These are phyloP conservation scores for Acanthoscelides obtectus DNA, from an alignment of 2,888 invertebrate species.

Conservation along the genomic window DNA sequence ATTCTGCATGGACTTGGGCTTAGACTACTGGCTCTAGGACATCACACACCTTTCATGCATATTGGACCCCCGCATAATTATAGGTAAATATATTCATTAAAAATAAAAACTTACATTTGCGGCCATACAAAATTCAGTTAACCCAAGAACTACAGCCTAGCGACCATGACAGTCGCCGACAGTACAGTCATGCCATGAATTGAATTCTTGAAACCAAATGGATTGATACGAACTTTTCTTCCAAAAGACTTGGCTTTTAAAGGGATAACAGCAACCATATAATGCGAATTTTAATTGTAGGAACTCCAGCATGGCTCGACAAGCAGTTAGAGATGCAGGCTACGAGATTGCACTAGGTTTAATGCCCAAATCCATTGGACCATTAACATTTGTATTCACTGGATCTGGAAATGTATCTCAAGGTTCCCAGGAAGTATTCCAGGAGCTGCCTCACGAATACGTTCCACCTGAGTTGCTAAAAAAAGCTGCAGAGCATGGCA, in stretches of 20 bases:
- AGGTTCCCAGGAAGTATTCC: slow-evolving; percentile 86
- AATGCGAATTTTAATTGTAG: slow-evolving; percentile 50
- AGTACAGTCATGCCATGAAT: background rate
- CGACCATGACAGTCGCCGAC: too few relatives aligned
- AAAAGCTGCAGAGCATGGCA: slow-evolving; percentile 95
- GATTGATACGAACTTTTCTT: too few relatives aligned
- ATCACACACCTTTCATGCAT: slow-evolving; percentile 99
- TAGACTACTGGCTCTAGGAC: slow-evolving; percentile 88
- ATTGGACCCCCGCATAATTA: slow-evolving; percentile 98
- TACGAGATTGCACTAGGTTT: slow-evolving; percentile 93
- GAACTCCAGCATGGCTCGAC: slow-evolving; percentile 95
- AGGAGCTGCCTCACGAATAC: slow-evolving; percentile 95
- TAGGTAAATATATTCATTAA: slow-evolving; percentile 19
- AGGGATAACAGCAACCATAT: too few relatives aligned
- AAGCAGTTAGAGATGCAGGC: slow-evolving; percentile 97
- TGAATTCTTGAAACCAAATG: too few relatives aligned
- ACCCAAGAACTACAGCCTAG: too few relatives aligned
- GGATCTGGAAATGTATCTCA: slow-evolving; percentile 97
- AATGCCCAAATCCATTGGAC: slow-evolving; percentile 98
- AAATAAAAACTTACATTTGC: too few relatives aligned
- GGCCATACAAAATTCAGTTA: too few relatives aligned
- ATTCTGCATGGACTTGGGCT: slow-evolving; percentile 96
- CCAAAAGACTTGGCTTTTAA: too few relatives aligned
- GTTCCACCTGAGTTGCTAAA: slow-evolving; percentile 91
- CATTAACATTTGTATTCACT: slow-evolving; percentile 95